Evolutionary conservation across 1,140 invertebrate species (phyloP), one percentile per base, ranked within the genome.

Genomic region (Euborellia annulipes): DNA sequence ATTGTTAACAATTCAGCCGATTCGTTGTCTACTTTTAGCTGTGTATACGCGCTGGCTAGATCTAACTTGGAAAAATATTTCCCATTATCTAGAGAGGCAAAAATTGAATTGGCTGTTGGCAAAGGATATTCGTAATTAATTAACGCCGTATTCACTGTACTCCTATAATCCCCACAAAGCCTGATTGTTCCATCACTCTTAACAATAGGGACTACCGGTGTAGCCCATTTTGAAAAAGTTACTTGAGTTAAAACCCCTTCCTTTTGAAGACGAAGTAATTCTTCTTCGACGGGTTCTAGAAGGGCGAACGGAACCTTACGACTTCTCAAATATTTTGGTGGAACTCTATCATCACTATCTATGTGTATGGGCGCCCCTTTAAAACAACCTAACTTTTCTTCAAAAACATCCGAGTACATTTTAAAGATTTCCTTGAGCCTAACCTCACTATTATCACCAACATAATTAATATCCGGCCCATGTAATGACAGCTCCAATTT

Each of bases 141-240:
- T n/a, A 50, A 43, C 22, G 36, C 19, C 16, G 3, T 18, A 32
- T 56, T 56, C 2, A 55, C 40, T 3, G 54, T 54, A 1, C 27
- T 30, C 36, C 54, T 50, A 45, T 55, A 65, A 46, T 65, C 61
- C 1, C 54, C 53, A 45, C 58, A 62, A 40, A 64, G 53, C 3
- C 62, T 17, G 3, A 50, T 36, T 7, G 41, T 47, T 9, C 52
- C 53, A 41, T 61, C 41, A 3, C 0, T 39, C 36, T 47, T 47
- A 8, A 14, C 3, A 22, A 47, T 36, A 1, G 6, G 8, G 1
- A 47, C 45, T n/a, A 32, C 18, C 16, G 45, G 45, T 23, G 45
- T 50, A 2, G 16, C 50, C 45, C 36, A 60, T 16, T 8, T 34
- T 34, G 32, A 34, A 34, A 34, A 34, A 34, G 32, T 34, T 34